Evolutionary conservation across 1,140 invertebrate genomes (phyloP).

Genomic region (Onthophagus taurus): DNA sequence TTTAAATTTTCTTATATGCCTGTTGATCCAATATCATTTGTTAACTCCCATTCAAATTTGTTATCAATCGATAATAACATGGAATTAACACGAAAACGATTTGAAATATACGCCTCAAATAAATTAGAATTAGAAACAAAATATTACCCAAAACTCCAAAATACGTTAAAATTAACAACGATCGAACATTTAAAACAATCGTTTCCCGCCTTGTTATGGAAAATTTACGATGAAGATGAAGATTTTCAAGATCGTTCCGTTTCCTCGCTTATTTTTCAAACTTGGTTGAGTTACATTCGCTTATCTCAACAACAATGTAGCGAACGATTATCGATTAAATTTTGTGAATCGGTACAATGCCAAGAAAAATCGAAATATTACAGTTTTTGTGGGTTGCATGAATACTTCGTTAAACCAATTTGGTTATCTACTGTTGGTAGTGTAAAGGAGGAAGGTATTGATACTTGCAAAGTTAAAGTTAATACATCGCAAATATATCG

Average conservation of each 20-base stretch:
- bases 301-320: neutral
- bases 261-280: too few relatives aligned
- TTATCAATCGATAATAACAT: neutral
- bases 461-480: too few relatives aligned
- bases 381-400: neutral
- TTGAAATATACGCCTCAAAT: neutral
- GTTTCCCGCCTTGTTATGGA: neutral
- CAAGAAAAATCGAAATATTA: neutral
- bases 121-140: neutral
- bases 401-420: constrained; percentile 3
- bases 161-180: too few relatives aligned
- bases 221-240: too few relatives aligned
- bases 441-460: neutral
- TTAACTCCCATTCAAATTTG: neutral
- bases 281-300: constrained; percentile 2
- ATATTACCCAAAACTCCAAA: constrained; percentile 2
- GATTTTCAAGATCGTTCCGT: too few relatives aligned
- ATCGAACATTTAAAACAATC: neutral
- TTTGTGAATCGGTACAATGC: constrained; percentile 2
- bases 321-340: constrained; percentile 3
- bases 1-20: constrained; percentile 2
- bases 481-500: too few relatives aligned
- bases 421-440: neutral
- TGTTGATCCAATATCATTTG: neutral
- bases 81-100: neutral